A percentile compares a stretch with the other conserved stretches of the same genome.
Evolutionary conservation across 2,888 invertebrate genomes (phyloP).

Genomic region (Heteropelma amictum): DNA sequence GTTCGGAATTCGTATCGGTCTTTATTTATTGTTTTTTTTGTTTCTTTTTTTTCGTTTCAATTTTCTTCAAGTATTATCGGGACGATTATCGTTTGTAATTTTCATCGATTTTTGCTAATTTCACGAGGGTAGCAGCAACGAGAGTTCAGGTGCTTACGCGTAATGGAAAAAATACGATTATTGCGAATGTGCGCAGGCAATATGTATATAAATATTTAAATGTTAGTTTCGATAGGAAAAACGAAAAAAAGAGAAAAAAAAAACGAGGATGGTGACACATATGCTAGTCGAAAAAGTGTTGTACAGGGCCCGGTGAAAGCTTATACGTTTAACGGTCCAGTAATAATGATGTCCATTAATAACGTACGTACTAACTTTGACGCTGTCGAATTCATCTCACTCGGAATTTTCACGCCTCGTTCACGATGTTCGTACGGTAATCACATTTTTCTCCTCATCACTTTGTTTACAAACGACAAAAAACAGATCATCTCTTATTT

Average conservation of each 20-base stretch:
- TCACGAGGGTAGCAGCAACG: neutral
- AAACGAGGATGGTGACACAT: conserved; percentile 49
- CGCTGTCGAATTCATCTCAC: conserved; percentile 25
- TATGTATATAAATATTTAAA: neutral
- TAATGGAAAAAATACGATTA: conserved; percentile 2
- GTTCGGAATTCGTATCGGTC: too few species aligned
- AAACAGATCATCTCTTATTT: too few species aligned
- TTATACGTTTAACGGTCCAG: conserved; percentile 34
- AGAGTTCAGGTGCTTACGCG: conserved; percentile 36
- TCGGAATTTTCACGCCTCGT: conserved; percentile 43
- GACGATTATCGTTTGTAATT: neutral
- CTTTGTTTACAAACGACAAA: too few species aligned
- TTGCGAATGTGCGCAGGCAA: neutral
- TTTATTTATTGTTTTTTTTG: too few species aligned
- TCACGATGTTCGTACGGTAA: conserved; percentile 33
- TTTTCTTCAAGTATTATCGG: neutral
- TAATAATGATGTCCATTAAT: conserved; percentile 37
- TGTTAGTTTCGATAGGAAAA: neutral
- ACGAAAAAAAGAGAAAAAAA: neutral
- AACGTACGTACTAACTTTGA: conserved; percentile 40
- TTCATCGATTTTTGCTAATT: neutral
- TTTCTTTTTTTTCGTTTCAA: conserved; percentile 29
- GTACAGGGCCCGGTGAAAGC: conserved; percentile 26
- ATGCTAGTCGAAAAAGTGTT: conserved; percentile 65
- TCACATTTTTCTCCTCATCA: conserved; percentile 20